Evolutionary conservation across 92 coral and sea anemone species (phyloP).

Genomic region (Zoanthus sansibaricus): DNA sequence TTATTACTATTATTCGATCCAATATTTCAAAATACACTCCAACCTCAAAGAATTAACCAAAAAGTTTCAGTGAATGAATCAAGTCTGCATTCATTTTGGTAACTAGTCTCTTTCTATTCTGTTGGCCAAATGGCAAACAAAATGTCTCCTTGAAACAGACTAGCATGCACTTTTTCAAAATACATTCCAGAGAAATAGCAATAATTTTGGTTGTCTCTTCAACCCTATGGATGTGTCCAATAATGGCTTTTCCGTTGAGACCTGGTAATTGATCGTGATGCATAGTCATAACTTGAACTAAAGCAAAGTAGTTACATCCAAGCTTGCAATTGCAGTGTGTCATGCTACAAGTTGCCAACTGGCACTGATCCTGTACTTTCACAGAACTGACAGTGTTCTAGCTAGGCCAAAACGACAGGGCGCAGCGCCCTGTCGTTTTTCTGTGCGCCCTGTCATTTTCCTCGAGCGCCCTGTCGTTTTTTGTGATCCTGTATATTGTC

Average conservation of each 20-base stretch:
- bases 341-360: not conserved
- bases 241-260: slow-evolving; percentile 39
- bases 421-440: too few relatives aligned
- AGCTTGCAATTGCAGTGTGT: not conserved
- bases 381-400: not conserved
- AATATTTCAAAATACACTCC: too few relatives aligned
- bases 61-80: too few relatives aligned
- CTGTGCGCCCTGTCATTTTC: too few relatives aligned
- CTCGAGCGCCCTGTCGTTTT: too few relatives aligned
- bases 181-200: slow-evolving; percentile 52
- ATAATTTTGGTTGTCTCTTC: slow-evolving; percentile 34
- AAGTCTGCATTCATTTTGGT: too few relatives aligned
- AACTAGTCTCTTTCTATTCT: slow-evolving; percentile 55
- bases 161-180: slow-evolving; percentile 51
- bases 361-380: slow-evolving; percentile 1
- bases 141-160: slow-evolving; percentile 48
- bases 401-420: too few relatives aligned
- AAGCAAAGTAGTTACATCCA: not conserved
- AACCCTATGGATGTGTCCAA: slow-evolving; percentile 39
- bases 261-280: slow-evolving; percentile 27
- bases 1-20: too few relatives aligned
- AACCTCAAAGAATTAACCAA: too few relatives aligned
- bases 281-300: not conserved
- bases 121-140: slow-evolving; percentile 65
- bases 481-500: too few relatives aligned